Evolutionary conservation across 2,113 vertebrate genomes (phyloP).

Genomic region (Phyllostomus hastatus): DNA sequence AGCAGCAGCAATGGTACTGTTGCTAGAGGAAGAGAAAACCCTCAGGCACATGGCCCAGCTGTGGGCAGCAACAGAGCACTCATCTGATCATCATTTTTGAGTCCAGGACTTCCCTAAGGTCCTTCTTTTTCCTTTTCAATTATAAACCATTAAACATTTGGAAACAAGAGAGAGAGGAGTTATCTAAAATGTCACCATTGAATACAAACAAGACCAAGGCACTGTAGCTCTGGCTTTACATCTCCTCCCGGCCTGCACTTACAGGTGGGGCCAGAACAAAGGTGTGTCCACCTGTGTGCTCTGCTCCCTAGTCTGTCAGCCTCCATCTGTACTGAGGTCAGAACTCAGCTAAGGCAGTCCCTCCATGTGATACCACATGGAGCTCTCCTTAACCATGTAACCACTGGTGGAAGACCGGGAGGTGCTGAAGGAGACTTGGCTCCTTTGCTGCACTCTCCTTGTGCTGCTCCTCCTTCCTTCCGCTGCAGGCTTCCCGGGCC

Average conservation of each 20-base stretch:
- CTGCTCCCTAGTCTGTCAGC: neutral
- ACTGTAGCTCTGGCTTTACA: neutral
- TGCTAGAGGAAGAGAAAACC: neutral
- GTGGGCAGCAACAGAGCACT: neutral
- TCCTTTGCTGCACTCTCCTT: neutral
- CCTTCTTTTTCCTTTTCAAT: neutral
- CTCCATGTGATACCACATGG: too few species aligned
- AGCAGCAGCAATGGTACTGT: neutral
- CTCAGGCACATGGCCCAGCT: neutral
- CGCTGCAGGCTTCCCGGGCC: neutral
- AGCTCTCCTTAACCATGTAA: neutral
- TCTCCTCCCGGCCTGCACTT: neutral
- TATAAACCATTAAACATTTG: neutral
- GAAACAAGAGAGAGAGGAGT: neutral
- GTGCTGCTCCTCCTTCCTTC: neutral
- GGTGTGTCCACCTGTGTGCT: neutral
- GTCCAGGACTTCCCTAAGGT: neutral
- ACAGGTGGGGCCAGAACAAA: neutral
- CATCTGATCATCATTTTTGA: neutral
- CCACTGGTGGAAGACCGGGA: neutral
- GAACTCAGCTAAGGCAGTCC: neutral
- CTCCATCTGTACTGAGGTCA: neutral
- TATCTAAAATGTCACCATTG: neutral
- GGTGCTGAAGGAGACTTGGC: neutral
- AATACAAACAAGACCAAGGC: neutral